Evolutionary conservation across 1,140 invertebrate genomes (phyloP).

Genomic region (Calycopis cecrops): DNA sequence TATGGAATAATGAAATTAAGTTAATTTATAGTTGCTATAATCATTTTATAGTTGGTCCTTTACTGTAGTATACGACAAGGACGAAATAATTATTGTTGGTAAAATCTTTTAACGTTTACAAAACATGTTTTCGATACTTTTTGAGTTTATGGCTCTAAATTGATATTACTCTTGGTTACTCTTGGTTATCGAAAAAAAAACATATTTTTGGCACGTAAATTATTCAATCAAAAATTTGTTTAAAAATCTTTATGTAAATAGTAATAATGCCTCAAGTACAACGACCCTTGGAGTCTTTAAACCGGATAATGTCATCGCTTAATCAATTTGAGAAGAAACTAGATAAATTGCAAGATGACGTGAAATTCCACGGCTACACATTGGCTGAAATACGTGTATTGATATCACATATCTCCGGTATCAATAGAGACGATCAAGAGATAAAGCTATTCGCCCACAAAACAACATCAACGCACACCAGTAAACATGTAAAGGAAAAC

Average conservation of each 20-base stretch:
- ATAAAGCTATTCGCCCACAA: conserved; percentile 27
- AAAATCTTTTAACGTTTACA: too few species aligned
- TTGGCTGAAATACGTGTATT: conserved; percentile 42
- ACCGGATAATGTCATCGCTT: conserved; percentile 41
- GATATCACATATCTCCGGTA: conserved; percentile 38
- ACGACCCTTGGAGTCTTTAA: conserved; percentile 33
- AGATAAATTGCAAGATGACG: conserved; percentile 54
- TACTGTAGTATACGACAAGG: too few species aligned
- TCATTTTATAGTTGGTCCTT: too few species aligned
- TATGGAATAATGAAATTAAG: too few species aligned
- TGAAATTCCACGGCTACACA: conserved; percentile 44
- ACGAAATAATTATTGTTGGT: too few species aligned
- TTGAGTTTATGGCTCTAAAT: too few species aligned
- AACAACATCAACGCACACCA: conserved; percentile 33
- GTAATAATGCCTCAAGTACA: conserved; percentile 34
- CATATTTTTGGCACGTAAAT: not conserved
- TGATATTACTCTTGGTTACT: too few species aligned
- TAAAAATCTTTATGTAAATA: conserved; percentile 7
- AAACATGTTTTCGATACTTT: too few species aligned
- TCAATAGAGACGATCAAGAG: conserved; percentile 24
- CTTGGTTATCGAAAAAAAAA: not conserved
- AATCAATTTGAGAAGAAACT: conserved; percentile 54
- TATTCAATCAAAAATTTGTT: not conserved
- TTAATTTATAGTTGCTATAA: too few species aligned
- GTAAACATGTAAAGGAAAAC: conserved; percentile 16